A percentile compares a stretch with the other conserved stretches of the same genome.
Evolutionary conservation across 2,797 vertebrate species (phyloP).

Genomic region (Propithecus perrieri): DNA sequence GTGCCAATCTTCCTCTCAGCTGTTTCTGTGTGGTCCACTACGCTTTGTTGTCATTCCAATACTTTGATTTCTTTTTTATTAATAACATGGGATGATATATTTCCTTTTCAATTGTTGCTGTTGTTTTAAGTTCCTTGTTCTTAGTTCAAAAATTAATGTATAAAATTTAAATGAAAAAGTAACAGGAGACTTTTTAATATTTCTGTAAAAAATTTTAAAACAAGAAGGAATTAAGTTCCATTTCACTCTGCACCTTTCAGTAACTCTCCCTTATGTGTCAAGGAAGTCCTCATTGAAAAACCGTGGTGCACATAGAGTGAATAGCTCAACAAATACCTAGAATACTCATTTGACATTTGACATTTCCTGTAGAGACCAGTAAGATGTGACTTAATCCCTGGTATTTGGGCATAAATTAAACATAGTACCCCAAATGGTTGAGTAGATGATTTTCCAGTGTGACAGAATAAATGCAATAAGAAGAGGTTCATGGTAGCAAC

Average conservation of each 20-base stretch:
- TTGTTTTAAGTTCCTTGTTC: background rate
- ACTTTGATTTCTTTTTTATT: background rate
- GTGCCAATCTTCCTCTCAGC: background rate
- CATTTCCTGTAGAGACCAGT: background rate
- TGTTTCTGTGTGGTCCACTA: background rate
- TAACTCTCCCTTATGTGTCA: background rate
- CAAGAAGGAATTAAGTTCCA: background rate
- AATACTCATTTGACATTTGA: background rate
- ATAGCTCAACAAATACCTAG: background rate
- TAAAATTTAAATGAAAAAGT: background rate
- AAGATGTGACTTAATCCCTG: background rate
- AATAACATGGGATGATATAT: background rate
- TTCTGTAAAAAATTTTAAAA: background rate
- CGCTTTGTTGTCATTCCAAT: background rate
- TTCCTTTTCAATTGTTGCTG: background rate
- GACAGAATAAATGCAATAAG: background rate
- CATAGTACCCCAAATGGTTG: background rate
- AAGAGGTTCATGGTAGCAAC: conserved; percentile 45
- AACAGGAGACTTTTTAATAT: background rate
- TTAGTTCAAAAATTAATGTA: background rate
- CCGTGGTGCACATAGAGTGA: background rate
- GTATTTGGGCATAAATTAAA: background rate
- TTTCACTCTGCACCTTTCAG: background rate
- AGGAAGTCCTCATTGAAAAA: background rate
- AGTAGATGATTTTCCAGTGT: background rate